These are phyloP conservation scores for Philereme vetulata DNA, from an alignment of 2,888 invertebrate genomes.

Conservation along the genomic window DNA sequence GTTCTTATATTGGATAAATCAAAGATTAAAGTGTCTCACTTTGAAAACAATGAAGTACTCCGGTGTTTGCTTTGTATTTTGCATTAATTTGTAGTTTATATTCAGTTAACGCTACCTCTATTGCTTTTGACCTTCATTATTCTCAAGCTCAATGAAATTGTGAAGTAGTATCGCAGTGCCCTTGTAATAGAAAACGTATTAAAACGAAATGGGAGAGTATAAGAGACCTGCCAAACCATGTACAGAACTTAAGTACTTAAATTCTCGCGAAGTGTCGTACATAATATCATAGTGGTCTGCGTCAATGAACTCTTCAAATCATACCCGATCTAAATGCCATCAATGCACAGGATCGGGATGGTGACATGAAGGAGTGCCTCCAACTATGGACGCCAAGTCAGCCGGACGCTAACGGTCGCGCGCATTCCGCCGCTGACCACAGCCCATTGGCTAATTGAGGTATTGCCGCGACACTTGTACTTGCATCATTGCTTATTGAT, in stretches of 20 bases:
- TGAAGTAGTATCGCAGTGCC: too few relatives aligned
- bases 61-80: slow-evolving; percentile 10
- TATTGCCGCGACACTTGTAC: slow-evolving; percentile 40
- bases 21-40: too few relatives aligned
- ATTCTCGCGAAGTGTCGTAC: too few relatives aligned
- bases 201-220: too few relatives aligned
- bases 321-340: slow-evolving; percentile 39
- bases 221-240: too few relatives aligned
- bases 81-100: slow-evolving; percentile 17
- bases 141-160: too few relatives aligned
- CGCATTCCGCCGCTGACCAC: slow-evolving; percentile 65
- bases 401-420: slow-evolving; percentile 79
- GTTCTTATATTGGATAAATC: too few relatives aligned
- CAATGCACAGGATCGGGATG: slow-evolving; percentile 40
- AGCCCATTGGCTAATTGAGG: slow-evolving; percentile 68
- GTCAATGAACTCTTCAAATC: slow-evolving; percentile 37
- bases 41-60: too few relatives aligned
- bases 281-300: neutral
- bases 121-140: neutral
- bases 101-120: slow-evolving; percentile 5
- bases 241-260: too few relatives aligned
- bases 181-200: too few relatives aligned
- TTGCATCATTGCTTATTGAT: slow-evolving; percentile 36
- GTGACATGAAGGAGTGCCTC: slow-evolving; percentile 55
- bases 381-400: slow-evolving; percentile 54